Base-by-base conservation (phyloP, 1,140 invertebrate genomes). In the Platorchestia sp. region DNA sequence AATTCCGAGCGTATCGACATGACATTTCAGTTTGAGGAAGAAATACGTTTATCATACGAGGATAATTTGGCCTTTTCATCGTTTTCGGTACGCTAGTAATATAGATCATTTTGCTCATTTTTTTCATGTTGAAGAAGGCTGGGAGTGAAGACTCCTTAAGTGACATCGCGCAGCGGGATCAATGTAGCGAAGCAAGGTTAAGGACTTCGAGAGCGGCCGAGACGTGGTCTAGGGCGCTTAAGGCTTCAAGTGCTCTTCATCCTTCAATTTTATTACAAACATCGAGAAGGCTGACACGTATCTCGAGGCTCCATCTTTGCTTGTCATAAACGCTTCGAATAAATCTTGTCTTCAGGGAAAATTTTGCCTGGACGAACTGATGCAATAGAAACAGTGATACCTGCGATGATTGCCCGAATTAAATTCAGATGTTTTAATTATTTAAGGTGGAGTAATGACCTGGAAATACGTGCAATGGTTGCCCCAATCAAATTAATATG, bases 191-290 rank as follows among this genome's bases (percentile, higher is more conserved):
- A 93, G 43, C 41, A 47, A 45, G 91, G 44, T 93, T 93, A 47
- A 93, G 91, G 40, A 36, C 91, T 40, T 93, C 5, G 36, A 93
- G 91, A 44, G 45, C 41, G 36, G 22, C 45, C 40, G 91, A 45
- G 91, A 5, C 16, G 44, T 7, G 45, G 41, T 93, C 45, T 45
- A 93, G 91, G 91, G 45, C 40, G 91, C 91, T 93, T 90, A 42
- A 42, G 87, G 87, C 45, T 7, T 93, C 45, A 36, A 93, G 91
- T 3, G 45, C 91, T 45, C 91, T 93, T 93, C 91, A 93, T 44
- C 45, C 19, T 7, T 19, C 43, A 47, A 93, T 45, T 89, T 93
- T 44, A 45, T 45, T 44, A 93, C 91, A 93, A 93, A 93, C 91
- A 93, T 47, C 10, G 87, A 42, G 87, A 42, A 90, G 44, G 87